Evolutionary conservation across 2,888 invertebrate genomes (phyloP).

Genomic region (Lasioglossum pauxillum): DNA sequence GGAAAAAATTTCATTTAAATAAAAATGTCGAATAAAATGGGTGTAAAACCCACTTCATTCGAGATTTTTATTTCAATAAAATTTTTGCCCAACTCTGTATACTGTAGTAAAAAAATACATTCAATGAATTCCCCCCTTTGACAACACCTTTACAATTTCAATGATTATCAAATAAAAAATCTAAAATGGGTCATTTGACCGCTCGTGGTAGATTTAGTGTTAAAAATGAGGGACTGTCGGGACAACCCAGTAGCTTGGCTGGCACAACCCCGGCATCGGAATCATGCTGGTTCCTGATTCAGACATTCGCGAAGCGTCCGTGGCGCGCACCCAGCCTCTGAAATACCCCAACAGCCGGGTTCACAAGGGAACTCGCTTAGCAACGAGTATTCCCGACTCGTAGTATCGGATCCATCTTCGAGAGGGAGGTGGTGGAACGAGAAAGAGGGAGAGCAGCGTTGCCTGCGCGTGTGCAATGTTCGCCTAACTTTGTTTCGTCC

Average conservation of each 20-base stretch:
- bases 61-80: too few relatives aligned
- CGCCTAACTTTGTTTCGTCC: conserved; percentile 48
- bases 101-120: too few relatives aligned
- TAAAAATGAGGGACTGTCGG: not conserved
- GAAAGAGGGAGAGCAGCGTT: not conserved
- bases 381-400: conserved; percentile 8
- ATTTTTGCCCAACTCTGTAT: too few relatives aligned
- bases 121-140: too few relatives aligned
- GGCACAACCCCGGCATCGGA: not conserved
- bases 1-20: too few relatives aligned
- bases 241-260: not conserved
- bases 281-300: not conserved
- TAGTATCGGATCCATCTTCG: not conserved
- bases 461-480: conserved; percentile 35
- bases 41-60: too few relatives aligned
- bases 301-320: not conserved
- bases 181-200: too few relatives aligned
- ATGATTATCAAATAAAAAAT: too few relatives aligned
- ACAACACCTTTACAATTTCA: too few relatives aligned
- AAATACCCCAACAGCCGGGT: conserved; percentile 2
- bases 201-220: too few relatives aligned
- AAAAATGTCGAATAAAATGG: too few relatives aligned
- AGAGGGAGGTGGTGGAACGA: not conserved
- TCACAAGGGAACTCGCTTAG: conserved; percentile 11
- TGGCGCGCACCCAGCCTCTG: not conserved